Conservation (phyloP, 2,797 vertebrate genomes). For the Malurus leucopterus region DNA sequence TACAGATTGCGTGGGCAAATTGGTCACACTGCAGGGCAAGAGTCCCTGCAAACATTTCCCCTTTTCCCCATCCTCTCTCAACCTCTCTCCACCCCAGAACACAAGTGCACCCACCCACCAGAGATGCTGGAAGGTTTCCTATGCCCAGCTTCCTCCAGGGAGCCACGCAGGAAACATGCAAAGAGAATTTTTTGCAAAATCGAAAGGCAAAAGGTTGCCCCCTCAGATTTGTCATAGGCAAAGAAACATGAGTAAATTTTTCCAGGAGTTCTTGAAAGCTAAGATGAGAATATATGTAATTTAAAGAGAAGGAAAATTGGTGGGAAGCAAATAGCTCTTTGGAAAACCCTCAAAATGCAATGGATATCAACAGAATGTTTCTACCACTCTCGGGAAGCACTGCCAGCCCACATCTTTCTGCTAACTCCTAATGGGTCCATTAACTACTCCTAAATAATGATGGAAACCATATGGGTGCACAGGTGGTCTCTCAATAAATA, state of each 20-base stretch:
- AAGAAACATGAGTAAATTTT: neutral
- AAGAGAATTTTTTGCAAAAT: neutral
- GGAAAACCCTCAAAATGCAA: slow-evolving; percentile 59
- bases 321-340: slow-evolving; percentile 43
- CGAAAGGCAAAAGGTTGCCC: neutral
- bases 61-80: slow-evolving; percentile 19
- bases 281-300: neutral
- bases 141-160: neutral
- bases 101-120: neutral
- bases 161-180: neutral
- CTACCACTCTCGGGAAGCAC: slow-evolving; percentile 17
- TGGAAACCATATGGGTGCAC: slow-evolving; percentile 73
- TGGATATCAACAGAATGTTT: slow-evolving; percentile 35
- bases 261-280: neutral
- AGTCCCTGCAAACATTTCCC: slow-evolving; percentile 33
- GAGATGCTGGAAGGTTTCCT: neutral
- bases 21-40: slow-evolving; percentile 31
- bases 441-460: slow-evolving; percentile 74
- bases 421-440: slow-evolving; percentile 69
- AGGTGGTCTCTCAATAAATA: slow-evolving; percentile 73
- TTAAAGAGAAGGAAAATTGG: slow-evolving; percentile 22
- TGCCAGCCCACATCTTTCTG: slow-evolving; percentile 46
- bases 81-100: neutral
- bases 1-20: slow-evolving; percentile 20
- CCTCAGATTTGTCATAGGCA: neutral